Conservation (phyloP, 2,888 invertebrate genomes). For the Limnephilus lunatus region DNA sequence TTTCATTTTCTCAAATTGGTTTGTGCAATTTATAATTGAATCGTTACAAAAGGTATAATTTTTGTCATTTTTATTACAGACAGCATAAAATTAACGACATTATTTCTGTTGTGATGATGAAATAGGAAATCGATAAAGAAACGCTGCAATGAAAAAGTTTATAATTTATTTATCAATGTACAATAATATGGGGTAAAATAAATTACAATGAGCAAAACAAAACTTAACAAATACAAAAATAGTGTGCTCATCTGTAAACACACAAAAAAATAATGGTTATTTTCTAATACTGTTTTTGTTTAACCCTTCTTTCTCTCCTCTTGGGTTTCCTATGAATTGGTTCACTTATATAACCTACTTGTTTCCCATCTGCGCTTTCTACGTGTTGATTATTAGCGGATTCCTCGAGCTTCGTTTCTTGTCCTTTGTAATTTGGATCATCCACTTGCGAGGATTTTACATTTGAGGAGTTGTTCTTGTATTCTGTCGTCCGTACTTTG, state of each 20-base stretch:
- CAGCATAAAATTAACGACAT: neutral
- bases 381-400: constrained; percentile 6
- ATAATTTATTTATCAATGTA: constrained; percentile 57
- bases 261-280: neutral
- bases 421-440: constrained; percentile 68
- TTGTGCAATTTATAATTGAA: constrained; percentile 20
- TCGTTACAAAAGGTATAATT: constrained; percentile 22
- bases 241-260: constrained; percentile 14
- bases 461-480: constrained; percentile 71
- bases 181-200: constrained; percentile 50
- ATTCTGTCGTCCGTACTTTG: constrained; percentile 71
- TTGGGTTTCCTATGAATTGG: neutral
- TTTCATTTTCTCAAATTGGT: neutral
- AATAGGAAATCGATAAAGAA: constrained; percentile 25
- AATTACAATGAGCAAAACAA: constrained; percentile 59
- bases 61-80: neutral
- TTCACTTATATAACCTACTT: neutral
- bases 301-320: constrained; percentile 15
- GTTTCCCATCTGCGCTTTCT: neutral
- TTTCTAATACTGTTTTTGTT: neutral
- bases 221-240: constrained; percentile 53
- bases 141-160: constrained; percentile 30
- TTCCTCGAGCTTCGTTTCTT: constrained; percentile 11
- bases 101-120: neutral
- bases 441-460: constrained; percentile 72